Percentiles rank a stretch among this genome's conserved stretches.
Evolutionary conservation across 2,888 invertebrate genomes (phyloP).

Genomic region (Philopedon plagiatum): DNA sequence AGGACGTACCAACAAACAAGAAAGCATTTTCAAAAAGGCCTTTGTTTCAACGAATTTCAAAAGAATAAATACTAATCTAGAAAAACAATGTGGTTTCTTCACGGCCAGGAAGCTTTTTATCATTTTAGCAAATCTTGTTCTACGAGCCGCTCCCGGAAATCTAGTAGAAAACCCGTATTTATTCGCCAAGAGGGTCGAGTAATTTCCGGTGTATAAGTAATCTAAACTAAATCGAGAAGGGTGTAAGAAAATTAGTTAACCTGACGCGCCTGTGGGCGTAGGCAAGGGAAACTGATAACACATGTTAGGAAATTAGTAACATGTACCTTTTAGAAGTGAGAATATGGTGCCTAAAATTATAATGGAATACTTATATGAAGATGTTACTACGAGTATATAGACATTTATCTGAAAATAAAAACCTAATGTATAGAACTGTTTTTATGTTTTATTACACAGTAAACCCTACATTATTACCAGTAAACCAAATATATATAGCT

Average conservation of each 20-base stretch:
- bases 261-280: slow-evolving; percentile 8
- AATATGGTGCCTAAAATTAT: neutral
- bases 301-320: neutral
- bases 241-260: slow-evolving; percentile 30
- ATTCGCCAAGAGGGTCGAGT: slow-evolving; percentile 16
- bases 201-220: slow-evolving; percentile 27
- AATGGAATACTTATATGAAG: no score
- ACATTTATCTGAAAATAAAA: no score
- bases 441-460: no score
- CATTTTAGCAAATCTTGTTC: slow-evolving; percentile 16
- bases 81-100: neutral
- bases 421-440: no score
- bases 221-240: slow-evolving; percentile 26
- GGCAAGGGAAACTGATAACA: neutral
- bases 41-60: neutral
- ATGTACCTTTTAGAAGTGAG: no score
- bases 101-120: neutral
- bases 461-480: no score
- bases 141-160: slow-evolving; percentile 11
- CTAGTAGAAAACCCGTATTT: slow-evolving; percentile 19
- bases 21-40: no score
- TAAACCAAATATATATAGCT: no score
- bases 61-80: neutral
- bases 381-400: no score
- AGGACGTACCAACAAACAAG: no score